Base-by-base conservation (phyloP, 2,797 vertebrate species). In the Aplochiton taeniatus region DNA sequence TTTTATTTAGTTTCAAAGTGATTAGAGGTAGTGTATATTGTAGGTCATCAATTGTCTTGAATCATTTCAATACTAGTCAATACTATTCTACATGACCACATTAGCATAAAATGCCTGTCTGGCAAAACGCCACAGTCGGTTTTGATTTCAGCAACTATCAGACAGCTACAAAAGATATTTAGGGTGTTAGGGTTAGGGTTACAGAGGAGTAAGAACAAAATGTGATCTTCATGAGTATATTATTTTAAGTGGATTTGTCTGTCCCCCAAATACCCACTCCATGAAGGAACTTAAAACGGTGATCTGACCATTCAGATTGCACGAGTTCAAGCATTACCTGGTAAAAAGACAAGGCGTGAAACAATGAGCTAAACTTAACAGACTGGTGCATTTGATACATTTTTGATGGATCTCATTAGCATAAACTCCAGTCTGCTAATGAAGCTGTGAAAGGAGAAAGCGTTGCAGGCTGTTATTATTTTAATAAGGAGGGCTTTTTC, bases 211-310 rank as follows among this genome's bases (percentile, higher is more conserved):
- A n/a, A n/a, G n/a, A n/a, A n/a, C n/a, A n/a, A n/a, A n/a, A n/a
- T n/a, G n/a, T n/a, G n/a, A n/a, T n/a, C n/a, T n/a, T n/a, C n/a
- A n/a, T n/a, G n/a, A n/a, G n/a, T n/a, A n/a, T n/a, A n/a, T n/a
- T n/a, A n/a, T n/a, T 31, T 31, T 31, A 3, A 6, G 31, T 31
- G 31, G 31, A 31, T 72, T 65, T 60, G 68, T 73, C 61, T 31
- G 31, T 31, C 71, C 63, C 51, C n/a, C n/a, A n/a, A 53, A 9
- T 76, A 71, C 80, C 67, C 64, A 64, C 51, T 14, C 5, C 55
- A 55, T 31, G 31, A 31, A 31, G 31, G 31, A 6, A 31, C 31
- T 6, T 31, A 31, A 31, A 31, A 31, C 6, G 31, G 31, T 9
- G 1, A 10, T 18, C 19, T 57, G 54, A 61, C 52, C 41, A 6